Percentiles rank a stretch among this genome's conserved stretches.
These are phyloP conservation scores for Oxytorus armatus DNA, from an alignment of 2,888 invertebrate genomes.

Conservation along the genomic window DNA sequence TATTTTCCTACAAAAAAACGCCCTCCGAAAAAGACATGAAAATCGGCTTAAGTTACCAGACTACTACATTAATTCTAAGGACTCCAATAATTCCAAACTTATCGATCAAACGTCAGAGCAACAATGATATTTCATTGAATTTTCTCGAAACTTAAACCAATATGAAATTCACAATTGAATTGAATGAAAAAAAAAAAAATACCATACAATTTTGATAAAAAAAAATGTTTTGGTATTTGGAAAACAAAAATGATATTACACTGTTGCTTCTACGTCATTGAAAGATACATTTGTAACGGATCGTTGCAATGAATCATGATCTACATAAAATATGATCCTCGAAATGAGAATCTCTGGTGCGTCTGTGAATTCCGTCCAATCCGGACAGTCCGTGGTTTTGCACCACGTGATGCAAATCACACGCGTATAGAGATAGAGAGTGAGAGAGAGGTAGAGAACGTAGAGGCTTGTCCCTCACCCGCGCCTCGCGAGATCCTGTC, in stretches of 20 bases:
- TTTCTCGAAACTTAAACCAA: too few relatives aligned
- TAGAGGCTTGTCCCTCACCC: slow-evolving; percentile 66
- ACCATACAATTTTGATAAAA: too few relatives aligned
- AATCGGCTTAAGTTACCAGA: too few relatives aligned
- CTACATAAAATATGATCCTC: slow-evolving; percentile 41
- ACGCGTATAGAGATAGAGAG: slow-evolving; percentile 61
- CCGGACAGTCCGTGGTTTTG: slow-evolving; percentile 66
- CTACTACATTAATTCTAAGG: too few relatives aligned
- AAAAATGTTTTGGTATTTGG: too few relatives aligned
- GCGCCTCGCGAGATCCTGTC: slow-evolving; percentile 71
- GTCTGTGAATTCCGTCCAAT: slow-evolving; percentile 70
- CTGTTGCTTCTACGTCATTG: not conserved
- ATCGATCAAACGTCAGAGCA: too few relatives aligned
- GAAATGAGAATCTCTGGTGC: slow-evolving; percentile 72
- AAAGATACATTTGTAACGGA: not conserved
- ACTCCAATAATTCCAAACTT: too few relatives aligned
- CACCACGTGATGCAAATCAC: slow-evolving; percentile 76
- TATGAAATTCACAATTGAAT: not conserved
- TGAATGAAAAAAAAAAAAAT: too few relatives aligned
- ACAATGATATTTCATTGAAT: too few relatives aligned
- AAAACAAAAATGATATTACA: not conserved
- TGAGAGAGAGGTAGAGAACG: slow-evolving; percentile 53
- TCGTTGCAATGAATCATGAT: slow-evolving; percentile 29
- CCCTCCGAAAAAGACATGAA: too few relatives aligned
- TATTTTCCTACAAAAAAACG: too few relatives aligned